phyloP scores from a whole-genome alignment of 2,113 vertebrate genomes.

The Crocuta crocuta region DNA sequence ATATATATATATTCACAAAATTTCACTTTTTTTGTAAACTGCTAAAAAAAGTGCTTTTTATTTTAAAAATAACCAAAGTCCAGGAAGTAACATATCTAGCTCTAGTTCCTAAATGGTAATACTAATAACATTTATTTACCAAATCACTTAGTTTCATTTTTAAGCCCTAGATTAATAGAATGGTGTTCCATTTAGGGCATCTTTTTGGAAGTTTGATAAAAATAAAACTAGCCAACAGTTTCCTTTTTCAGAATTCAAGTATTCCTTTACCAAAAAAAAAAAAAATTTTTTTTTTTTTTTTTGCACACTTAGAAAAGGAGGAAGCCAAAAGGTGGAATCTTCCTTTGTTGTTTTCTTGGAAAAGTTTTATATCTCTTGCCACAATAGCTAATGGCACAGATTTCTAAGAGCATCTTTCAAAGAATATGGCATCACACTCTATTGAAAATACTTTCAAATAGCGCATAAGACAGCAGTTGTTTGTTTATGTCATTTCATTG shows the following conservation, averaged over 20 bases:
- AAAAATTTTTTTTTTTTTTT: background rate
- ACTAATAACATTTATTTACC: slow-evolving; percentile 43
- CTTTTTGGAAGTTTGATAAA: slow-evolving; percentile 57
- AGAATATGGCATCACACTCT: slow-evolving; percentile 49
- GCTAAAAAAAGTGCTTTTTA: background rate
- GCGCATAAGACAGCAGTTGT: slow-evolving; percentile 79
- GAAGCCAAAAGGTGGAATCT: slow-evolving; percentile 44
- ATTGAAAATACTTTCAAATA: slow-evolving; percentile 79
- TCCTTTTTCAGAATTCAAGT: slow-evolving; percentile 45
- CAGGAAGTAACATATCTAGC: slow-evolving; percentile 14
- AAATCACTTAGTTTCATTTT: slow-evolving; percentile 65
- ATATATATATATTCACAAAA: background rate
- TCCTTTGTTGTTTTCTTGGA: slow-evolving; percentile 31
- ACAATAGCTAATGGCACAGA: background rate
- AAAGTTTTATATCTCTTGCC: slow-evolving; percentile 62
- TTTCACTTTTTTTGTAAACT: slow-evolving; percentile 69
- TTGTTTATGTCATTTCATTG: slow-evolving; percentile 85
- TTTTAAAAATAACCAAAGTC: background rate
- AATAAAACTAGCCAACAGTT: slow-evolving; percentile 42
- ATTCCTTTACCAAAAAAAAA: slow-evolving; percentile 24
- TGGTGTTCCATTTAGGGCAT: background rate
- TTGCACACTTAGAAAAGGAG: slow-evolving; percentile 49
- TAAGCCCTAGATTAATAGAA: slow-evolving; percentile 11
- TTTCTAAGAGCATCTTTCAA: slow-evolving; percentile 29
- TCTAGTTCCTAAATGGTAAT: slow-evolving; percentile 56